A percentile compares a stretch with the other conserved stretches of the same genome.
phyloP scores from a whole-genome alignment of 2,797 vertebrate genomes.

The Karalla daura region DNA sequence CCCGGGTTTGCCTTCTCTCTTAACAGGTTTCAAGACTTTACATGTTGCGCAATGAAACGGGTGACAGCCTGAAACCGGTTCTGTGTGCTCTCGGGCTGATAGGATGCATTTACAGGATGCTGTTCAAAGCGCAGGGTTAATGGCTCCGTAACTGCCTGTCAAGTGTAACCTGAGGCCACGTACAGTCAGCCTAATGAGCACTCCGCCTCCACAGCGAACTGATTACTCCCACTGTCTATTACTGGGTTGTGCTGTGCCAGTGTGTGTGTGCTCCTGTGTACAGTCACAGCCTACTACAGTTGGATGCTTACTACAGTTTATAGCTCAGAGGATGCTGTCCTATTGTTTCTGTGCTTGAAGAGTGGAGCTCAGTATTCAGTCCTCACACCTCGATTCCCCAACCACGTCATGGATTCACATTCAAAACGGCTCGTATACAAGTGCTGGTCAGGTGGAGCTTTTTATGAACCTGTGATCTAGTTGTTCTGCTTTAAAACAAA shows the following conservation, averaged over 20 bases:
- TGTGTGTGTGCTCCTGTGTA: too few relatives aligned
- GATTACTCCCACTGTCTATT: background rate
- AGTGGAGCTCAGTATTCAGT: background rate
- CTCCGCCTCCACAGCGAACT: background rate
- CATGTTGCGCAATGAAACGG: background rate
- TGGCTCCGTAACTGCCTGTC: background rate
- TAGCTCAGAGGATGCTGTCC: background rate
- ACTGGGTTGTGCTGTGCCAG: background rate
- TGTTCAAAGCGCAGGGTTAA: background rate
- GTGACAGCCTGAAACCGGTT: conserved; percentile 20
- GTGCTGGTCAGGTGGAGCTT: background rate
- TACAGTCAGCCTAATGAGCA: background rate
- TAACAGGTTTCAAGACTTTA: background rate
- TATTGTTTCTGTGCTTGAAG: too few relatives aligned
- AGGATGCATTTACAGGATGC: background rate
- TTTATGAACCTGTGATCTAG: background rate
- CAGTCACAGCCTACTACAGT: too few relatives aligned
- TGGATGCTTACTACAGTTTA: too few relatives aligned
- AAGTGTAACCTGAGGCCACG: background rate
- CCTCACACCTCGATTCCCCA: background rate
- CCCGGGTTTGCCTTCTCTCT: conserved; percentile 10
- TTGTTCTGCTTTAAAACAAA: too few relatives aligned
- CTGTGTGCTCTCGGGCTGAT: conserved; percentile 19
- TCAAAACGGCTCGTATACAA: background rate
- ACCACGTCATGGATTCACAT: background rate